A percentile compares a stretch with the other conserved stretches of the same genome.
Evolutionary conservation across 2,797 vertebrate genomes (phyloP).

Genomic region (Ceryle rudis): DNA sequence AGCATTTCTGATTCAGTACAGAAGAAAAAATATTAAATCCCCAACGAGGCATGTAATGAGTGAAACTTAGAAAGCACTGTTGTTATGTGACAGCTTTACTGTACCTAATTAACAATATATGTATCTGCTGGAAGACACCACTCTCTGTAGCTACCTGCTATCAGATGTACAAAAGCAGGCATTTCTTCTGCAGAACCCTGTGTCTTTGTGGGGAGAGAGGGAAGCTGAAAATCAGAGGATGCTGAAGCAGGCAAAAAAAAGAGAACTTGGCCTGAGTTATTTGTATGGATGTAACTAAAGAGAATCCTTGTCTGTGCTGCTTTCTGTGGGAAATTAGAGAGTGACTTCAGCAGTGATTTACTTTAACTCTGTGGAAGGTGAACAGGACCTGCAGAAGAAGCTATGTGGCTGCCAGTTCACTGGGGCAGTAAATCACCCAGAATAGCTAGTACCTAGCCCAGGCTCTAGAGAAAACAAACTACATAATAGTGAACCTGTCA

Average conservation of each 20-base stretch:
- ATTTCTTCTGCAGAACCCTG: not conserved
- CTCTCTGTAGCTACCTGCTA: not conserved
- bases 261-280: constrained; percentile 3
- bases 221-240: constrained; percentile 2
- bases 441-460: not conserved
- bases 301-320: not conserved
- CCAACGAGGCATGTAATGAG: constrained; percentile 37
- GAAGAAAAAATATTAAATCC: constrained; percentile 27
- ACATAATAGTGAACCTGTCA: not conserved
- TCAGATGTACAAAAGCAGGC: constrained; percentile 7
- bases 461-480: not conserved
- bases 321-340: constrained; percentile 24
- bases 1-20: constrained; percentile 2
- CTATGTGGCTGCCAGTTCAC: not conserved
- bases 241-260: not conserved
- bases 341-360: constrained; percentile 15
- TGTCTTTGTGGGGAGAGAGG: not conserved
- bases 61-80: constrained; percentile 1
- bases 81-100: constrained; percentile 60
- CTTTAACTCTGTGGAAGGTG: not conserved
- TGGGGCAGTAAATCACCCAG: not conserved
- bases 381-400: constrained; percentile 25
- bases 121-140: constrained; percentile 20
- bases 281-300: not conserved
- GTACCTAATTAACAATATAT: constrained; percentile 58